Base-by-base conservation (phyloP, 2,888 invertebrate genomes). In the Zaprionus lineosus region DNA sequence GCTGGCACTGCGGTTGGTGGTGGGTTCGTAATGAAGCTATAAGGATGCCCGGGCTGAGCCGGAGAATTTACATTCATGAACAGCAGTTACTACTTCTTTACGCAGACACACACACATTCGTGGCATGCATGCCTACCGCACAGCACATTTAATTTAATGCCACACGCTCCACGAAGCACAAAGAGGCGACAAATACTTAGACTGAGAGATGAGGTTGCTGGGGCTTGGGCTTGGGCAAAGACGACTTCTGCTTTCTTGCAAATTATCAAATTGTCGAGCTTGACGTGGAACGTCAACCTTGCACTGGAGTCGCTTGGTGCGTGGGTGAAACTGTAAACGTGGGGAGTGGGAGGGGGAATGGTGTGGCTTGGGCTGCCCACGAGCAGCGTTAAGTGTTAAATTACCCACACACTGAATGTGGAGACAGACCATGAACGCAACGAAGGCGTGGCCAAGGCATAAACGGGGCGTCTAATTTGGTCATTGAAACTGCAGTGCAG, bases 401-500 rank as follows among this genome's bases (percentile, higher is more conserved):
- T 64, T 64, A 55, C 70, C 40, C 11, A 1, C 39, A 70, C 63
- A 56, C 66, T 60, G 56, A n/a, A 1, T n/a, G 16, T 37, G 29
- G 9, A 9, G 14, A 16, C 37, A 31, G 14, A 18, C 5, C 29
- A 15, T 21, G 7, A 3, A 16, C 11, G 34, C n/a, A 37, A 9
- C 14, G 9, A 31, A 48, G 69, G 74, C 48, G 62, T 61, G 73
- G 61, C 51, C 8, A 6, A 3, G 6, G 4, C 11, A 37, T 52
- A 28, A 44, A 18, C 9, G 36, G 43, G 31, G 43, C 55, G 34
- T 78, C 71, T 62, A 70, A 78, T 78, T 82, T 74, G 79, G 57
- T 18, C 81, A 79, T 85, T 85, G 63, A 58, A 75, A 85, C 61
- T 76, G 79, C 76, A 68, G 51, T 58, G 48, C 64, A 79, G 84